Evolutionary conservation across 2,113 vertebrate genomes (phyloP), one percentile per base, ranked within the genome.

Genomic region (Perca flavescens): DNA sequence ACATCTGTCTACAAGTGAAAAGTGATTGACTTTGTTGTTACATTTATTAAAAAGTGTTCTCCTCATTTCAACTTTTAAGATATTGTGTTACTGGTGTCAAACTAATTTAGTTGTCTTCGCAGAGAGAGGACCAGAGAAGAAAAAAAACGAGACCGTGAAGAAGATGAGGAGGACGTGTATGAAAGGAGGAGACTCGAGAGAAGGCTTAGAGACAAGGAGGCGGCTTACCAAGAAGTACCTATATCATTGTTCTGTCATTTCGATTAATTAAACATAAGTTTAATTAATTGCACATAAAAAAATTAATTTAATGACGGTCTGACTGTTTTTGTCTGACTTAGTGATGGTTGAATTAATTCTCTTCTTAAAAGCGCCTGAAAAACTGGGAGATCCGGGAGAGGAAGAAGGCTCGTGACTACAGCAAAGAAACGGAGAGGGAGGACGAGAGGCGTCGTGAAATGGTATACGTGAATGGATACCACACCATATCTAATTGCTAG

Each of bases 311-410:
- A 17, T 40, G 10, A 28, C 31, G 21, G 49, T 25, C 52, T 22
- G 47, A 34, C 50, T 74, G 25, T 25, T 25, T 1, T 1, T 28
- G 49, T 25, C 52, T 22, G 47, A 34, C 50, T 74, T 17, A 14
- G n/a, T 57, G 9, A 31, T 54, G 10, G 19, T 15, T 74, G 0
- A 60, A 3, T 72, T 49, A 22, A 6, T 58, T 19, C 65, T n/a
- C 89, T 89, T 80, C 5, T 70, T 52, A 25, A 65, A 43, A 98
- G 97, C 96, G 97, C 47, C 96, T 98, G 88, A 99, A 99, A 93
- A 98, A 98, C 80, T 98, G 97, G 97, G 97, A 98, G 93, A 97
- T 97, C 82, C 94, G 97, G 77, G 97, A 98, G 94, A 97, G 97
- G 87, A 99, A 99, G 92, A 99, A 98, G 90, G 93, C 96, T 52